These are phyloP conservation scores for Anguilla marmorata DNA, from an alignment of 2,797 vertebrate genomes.

Conservation along the genomic window DNA sequence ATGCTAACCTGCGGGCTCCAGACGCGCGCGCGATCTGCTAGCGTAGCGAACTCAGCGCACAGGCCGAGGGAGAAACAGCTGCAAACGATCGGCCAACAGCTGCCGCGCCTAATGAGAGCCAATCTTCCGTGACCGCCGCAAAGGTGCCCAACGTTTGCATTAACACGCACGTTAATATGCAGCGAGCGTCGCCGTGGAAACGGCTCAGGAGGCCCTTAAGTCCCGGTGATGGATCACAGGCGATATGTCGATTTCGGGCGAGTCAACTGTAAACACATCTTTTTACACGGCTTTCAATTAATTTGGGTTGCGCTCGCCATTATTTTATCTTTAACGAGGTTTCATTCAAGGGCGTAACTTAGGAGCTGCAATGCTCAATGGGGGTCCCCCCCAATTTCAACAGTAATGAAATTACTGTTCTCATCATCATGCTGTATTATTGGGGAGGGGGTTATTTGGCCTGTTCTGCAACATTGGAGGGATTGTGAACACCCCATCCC, in stretches of 20 bases:
- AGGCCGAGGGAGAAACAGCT: slow-evolving; percentile 63
- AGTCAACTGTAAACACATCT: slow-evolving; percentile 3
- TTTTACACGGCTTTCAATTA: not conserved
- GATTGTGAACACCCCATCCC: no score
- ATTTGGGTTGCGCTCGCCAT: not conserved
- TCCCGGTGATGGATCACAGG: slow-evolving; percentile 29
- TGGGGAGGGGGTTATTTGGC: no score
- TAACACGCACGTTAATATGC: slow-evolving; percentile 52
- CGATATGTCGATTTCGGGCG: not conserved
- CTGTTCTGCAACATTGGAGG: no score
- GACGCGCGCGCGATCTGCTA: slow-evolving; percentile 39
- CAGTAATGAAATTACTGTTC: no score
- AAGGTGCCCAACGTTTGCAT: slow-evolving; percentile 54
- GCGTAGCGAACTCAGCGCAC: slow-evolving; percentile 34
- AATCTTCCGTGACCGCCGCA: slow-evolving; percentile 57
- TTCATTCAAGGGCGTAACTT: not conserved
- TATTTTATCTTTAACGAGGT: not conserved
- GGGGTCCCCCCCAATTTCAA: no score
- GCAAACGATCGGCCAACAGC: slow-evolving; percentile 65
- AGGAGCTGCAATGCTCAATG: no score
- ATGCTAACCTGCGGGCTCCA: slow-evolving; percentile 26
- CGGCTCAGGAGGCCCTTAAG: slow-evolving; percentile 1
- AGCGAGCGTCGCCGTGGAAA: slow-evolving; percentile 40
- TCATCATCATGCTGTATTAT: no score
- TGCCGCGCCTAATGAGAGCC: slow-evolving; percentile 62